A percentile compares a stretch with the other conserved stretches of the same genome.
Conservation (phyloP, 1,140 invertebrate genomes). For the Colletes gigas region DNA sequence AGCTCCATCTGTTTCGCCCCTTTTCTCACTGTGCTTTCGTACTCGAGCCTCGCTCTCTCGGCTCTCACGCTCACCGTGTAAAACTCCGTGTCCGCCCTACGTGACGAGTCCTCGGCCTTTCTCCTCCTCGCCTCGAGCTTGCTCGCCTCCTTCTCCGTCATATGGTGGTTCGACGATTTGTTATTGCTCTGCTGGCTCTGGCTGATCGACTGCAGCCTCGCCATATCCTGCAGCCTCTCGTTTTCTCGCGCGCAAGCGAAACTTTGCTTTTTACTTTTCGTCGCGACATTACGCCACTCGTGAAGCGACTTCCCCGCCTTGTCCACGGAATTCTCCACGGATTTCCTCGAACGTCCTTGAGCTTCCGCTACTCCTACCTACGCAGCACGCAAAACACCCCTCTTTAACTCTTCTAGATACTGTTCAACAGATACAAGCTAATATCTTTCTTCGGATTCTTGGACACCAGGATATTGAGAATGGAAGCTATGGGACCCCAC, state of each 20-base stretch:
- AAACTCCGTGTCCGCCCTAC: slow-evolving; percentile 96
- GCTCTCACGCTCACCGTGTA: slow-evolving; percentile 94
- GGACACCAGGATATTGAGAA: too few relatives aligned
- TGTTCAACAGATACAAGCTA: too few relatives aligned
- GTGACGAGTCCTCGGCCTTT: slow-evolving; percentile 94
- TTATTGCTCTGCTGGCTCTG: slow-evolving; percentile 77
- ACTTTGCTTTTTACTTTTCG: slow-evolving; percentile 92
- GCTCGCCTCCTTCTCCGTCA: slow-evolving; percentile 86
- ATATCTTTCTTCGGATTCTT: too few relatives aligned
- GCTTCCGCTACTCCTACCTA: slow-evolving; percentile 82
- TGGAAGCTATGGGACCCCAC: too few relatives aligned
- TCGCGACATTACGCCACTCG: slow-evolving; percentile 92
- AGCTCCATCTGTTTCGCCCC: slow-evolving; percentile 89
- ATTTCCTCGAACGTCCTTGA: slow-evolving; percentile 85
- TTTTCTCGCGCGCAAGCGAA: slow-evolving; percentile 92
- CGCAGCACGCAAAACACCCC: too few relatives aligned
- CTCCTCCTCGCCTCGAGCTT: slow-evolving; percentile 93
- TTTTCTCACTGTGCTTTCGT: slow-evolving; percentile 93
- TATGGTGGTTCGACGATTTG: slow-evolving; percentile 76
- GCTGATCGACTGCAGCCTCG: slow-evolving; percentile 75
- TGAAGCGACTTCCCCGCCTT: slow-evolving; percentile 90
- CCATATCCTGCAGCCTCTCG: slow-evolving; percentile 91
- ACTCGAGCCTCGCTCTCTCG: slow-evolving; percentile 93
- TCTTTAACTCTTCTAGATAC: too few relatives aligned
- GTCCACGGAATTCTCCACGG: slow-evolving; percentile 91